These are phyloP conservation scores for Cetonia aurata DNA, from an alignment of 2,888 invertebrate species.

Conservation along the genomic window DNA sequence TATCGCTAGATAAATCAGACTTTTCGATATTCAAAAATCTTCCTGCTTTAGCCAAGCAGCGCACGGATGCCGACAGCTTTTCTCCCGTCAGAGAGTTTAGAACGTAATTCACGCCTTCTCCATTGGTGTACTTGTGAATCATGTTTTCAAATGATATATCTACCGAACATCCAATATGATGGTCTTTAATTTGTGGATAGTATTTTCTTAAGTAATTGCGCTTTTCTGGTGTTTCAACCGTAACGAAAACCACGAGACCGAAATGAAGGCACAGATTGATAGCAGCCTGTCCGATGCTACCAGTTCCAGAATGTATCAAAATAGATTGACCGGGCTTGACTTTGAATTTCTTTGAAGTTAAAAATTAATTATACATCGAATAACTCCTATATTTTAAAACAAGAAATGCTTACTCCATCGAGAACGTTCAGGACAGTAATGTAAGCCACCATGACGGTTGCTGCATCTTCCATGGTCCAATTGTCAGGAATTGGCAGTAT, in stretches of 20 bases:
- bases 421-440: conserved; percentile 69
- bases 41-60: conserved; percentile 73
- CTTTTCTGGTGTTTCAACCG: conserved; percentile 77
- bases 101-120: conserved; percentile 91
- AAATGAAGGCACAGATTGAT: conserved; percentile 77
- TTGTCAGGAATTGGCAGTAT: conserved; percentile 77
- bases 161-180: conserved; percentile 88
- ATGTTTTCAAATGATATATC: conserved; percentile 90
- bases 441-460: conserved; percentile 83
- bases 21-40: conserved; percentile 89
- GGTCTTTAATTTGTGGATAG: conserved; percentile 68
- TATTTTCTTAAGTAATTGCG: conserved; percentile 72
- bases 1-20: conserved; percentile 80
- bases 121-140: conserved; percentile 82
- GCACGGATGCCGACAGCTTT: conserved; percentile 79
- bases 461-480: conserved; percentile 82
- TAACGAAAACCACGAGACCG: conserved; percentile 78
- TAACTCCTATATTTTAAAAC: not conserved
- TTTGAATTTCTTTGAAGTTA: not conserved
- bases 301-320: conserved; percentile 73
- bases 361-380: not conserved
- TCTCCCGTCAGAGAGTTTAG: conserved; percentile 93
- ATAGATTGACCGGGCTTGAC: conserved; percentile 61
- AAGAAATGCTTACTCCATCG: conserved; percentile 59
- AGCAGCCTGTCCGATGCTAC: conserved; percentile 85